Conservation (phyloP, 2,113 vertebrate species). For the Aspidoscelis tigris region DNA sequence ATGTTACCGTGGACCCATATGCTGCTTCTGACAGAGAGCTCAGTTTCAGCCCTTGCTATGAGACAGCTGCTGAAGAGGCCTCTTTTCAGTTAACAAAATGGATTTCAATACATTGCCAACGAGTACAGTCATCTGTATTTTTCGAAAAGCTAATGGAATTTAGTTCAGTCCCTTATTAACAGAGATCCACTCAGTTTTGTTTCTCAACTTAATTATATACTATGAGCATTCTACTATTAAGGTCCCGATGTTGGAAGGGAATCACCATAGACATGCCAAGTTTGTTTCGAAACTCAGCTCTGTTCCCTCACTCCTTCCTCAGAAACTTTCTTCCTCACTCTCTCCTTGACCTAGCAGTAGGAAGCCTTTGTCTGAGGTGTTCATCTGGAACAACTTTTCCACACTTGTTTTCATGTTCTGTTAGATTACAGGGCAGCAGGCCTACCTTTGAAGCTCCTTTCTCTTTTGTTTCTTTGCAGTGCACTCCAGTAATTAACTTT, state of each 20-base stretch:
- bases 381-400: conserved; percentile 99
- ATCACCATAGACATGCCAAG: conserved; percentile 60
- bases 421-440: conserved; percentile 98
- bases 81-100: conserved; percentile 75
- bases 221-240: conserved; percentile 55
- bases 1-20: conserved; percentile 79
- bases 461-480: conserved; percentile 97
- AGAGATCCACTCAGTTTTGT: conserved; percentile 71
- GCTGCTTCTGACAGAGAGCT: conserved; percentile 76
- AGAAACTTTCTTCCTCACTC: conserved; percentile 54
- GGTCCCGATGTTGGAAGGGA: conserved; percentile 65
- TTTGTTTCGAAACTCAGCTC: conserved; percentile 68
- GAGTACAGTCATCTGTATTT: conserved; percentile 51
- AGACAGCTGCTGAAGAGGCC: conserved; percentile 74
- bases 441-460: conserved; percentile 94
- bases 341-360: conserved; percentile 85
- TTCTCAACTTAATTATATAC: conserved; percentile 56
- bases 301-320: conserved; percentile 64
- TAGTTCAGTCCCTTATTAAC: conserved; percentile 75
- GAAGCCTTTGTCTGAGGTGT: conserved; percentile 97
- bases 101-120: conserved; percentile 75
- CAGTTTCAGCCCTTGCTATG: conserved; percentile 72
- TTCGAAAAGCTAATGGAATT: conserved; percentile 69
- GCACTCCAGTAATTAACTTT: conserved; percentile 99
- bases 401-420: conserved; percentile 99